A percentile compares a stretch with the other conserved stretches of the same genome.
Evolutionary conservation across 2,888 invertebrate genomes (phyloP).

Genomic region (Galeopsomyia nigrocyanea): DNA sequence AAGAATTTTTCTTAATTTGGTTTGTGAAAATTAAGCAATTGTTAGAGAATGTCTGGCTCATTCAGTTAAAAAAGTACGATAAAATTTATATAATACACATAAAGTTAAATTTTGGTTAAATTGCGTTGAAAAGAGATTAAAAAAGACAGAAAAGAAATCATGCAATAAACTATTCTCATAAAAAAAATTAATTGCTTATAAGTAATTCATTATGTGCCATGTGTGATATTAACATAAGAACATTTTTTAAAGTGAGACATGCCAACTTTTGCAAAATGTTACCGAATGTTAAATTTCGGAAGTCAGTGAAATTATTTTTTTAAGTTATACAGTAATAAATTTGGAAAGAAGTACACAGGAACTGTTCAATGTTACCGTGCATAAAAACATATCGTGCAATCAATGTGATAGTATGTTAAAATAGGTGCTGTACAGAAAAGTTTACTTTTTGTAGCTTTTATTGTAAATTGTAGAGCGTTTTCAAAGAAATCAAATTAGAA

Average conservation of each 20-base stretch:
- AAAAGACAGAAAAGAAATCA: constrained; percentile 1
- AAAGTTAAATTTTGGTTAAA: no score
- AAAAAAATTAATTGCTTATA: constrained; percentile 20
- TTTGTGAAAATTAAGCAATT: no score
- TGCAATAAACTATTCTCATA: constrained; percentile 24
- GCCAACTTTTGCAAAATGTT: not conserved
- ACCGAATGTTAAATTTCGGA: not conserved
- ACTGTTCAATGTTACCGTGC: constrained; percentile 8
- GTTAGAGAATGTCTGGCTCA: no score
- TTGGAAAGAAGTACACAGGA: constrained; percentile 4
- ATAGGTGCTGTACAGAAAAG: no score
- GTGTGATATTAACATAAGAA: not conserved
- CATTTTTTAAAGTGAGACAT: not conserved
- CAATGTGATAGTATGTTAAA: no score
- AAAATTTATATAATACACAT: no score
- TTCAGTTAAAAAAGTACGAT: no score
- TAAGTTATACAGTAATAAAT: not conserved
- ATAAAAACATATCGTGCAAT: not conserved
- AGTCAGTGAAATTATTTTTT: constrained; percentile 8
- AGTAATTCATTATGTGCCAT: not conserved
- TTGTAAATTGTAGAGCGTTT: no score
- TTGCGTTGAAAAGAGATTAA: no score
- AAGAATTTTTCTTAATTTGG: no score
- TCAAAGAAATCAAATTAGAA: no score
- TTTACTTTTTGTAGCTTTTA: no score